Evolutionary conservation across 2,888 invertebrate species (phyloP).

Genomic region (Dendrolimus pini): DNA sequence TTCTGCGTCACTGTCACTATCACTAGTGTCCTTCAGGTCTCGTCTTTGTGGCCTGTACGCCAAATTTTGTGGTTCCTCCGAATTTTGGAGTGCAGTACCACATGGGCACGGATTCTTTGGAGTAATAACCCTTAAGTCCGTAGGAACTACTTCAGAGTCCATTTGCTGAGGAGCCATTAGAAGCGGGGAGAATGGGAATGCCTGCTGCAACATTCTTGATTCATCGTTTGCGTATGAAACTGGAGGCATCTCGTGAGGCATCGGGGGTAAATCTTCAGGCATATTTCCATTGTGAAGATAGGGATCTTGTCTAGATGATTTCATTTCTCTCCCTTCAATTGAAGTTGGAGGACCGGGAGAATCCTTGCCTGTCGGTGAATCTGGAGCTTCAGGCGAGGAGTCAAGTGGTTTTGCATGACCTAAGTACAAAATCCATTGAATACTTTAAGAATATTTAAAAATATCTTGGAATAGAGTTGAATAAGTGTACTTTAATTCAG

Average conservation of each 20-base stretch:
- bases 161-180: slow-evolving; percentile 45
- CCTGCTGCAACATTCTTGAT: slow-evolving; percentile 48
- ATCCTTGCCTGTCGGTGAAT: slow-evolving; percentile 58
- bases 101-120: slow-evolving; percentile 54
- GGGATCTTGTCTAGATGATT: slow-evolving; percentile 52
- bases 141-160: slow-evolving; percentile 51
- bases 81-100: slow-evolving; percentile 18
- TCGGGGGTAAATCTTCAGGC: slow-evolving; percentile 38
- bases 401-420: slow-evolving; percentile 64
- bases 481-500: too few species aligned
- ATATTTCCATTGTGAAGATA: slow-evolving; percentile 47
- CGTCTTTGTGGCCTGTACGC: slow-evolving; percentile 48
- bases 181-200: slow-evolving; percentile 52
- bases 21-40: slow-evolving; percentile 40
- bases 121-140: slow-evolving; percentile 57
- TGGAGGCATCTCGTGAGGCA: slow-evolving; percentile 25
- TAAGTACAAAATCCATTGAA: slow-evolving; percentile 18
- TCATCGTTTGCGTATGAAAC: slow-evolving; percentile 32
- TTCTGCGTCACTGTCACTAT: slow-evolving; percentile 68
- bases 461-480: too few species aligned
- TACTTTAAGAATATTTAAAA: too few species aligned
- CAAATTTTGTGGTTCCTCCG: slow-evolving; percentile 57
- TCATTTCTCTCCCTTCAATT: slow-evolving; percentile 47
- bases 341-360: slow-evolving; percentile 50
- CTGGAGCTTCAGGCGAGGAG: slow-evolving; percentile 60